Evolutionary conservation across 2,888 invertebrate species (phyloP), one percentile per base, ranked within the genome.

Genomic region (Pomacea canaliculata): DNA sequence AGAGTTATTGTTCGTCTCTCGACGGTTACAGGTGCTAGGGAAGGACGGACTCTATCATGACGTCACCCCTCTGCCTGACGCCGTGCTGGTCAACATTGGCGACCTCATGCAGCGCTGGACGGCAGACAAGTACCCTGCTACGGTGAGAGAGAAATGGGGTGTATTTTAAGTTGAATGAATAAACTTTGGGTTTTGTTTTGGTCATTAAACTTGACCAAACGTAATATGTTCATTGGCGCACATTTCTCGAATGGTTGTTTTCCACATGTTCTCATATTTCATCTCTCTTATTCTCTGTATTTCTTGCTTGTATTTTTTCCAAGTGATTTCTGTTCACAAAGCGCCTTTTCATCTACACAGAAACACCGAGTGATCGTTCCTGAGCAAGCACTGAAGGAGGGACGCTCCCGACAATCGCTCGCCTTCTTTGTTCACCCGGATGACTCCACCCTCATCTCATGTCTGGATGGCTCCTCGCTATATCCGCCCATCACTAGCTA

Each of bases 351-450:
- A 7, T 56, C 2, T 56, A 70, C 80, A 70, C 73, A 83, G 83
- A 83, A 80, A 75, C 85, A 85, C 77, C 75, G 85, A 13, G 83
- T 85, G 19, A 62, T 83, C 13, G 78, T 83, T 27, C 84, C 83
- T 68, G 80, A 80, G 70, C 73, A 65, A 16, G 82, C 81, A 51
- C 51, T 75, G 0, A 71, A 69, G 27, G 76, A 73, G 46, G 37
- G 72, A 4, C 63, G 74, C 62, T 63, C 37, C 18, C 80, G 85
- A 0, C 83, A 83, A 66, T 82, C 84, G 1, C 67, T 84, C 13
- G 84, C 77, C 1, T 85, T 83, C 79, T 86, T 86, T 74, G 71
- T 80, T 9, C 82, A 82, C 16, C 82, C 86, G 1, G 84, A 85
- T 65, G 74, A 82, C 60, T 82, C 83, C 59, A 74, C 62, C 60